A percentile compares a stretch with the other conserved stretches of the same genome.
Conservation (phyloP, 92 coral and sea anemone genomes). For the Nematostella vectensis region DNA sequence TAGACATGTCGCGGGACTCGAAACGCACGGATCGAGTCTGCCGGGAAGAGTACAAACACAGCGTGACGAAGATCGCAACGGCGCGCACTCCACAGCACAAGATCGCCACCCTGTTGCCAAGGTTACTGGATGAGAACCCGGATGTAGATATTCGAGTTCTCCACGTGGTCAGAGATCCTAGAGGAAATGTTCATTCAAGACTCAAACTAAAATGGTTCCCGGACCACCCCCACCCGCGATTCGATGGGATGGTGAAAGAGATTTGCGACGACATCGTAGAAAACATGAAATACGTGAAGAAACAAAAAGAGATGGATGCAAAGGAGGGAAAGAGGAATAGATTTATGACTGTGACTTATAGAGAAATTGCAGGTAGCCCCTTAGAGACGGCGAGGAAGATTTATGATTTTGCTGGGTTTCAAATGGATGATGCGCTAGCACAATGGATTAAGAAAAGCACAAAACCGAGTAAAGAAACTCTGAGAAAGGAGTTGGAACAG, state of each 20-base stretch:
- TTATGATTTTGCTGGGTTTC: slow-evolving; percentile 35
- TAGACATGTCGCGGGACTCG: slow-evolving; percentile 6
- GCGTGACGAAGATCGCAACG: slow-evolving; percentile 39
- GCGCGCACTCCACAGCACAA: slow-evolving; percentile 17
- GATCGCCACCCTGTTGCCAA: slow-evolving; percentile 22
- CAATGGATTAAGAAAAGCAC: slow-evolving; percentile 30
- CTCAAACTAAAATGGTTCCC: slow-evolving; percentile 20
- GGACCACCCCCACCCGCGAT: slow-evolving; percentile 24
- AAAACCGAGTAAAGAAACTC: slow-evolving; percentile 13
- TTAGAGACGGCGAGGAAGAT: slow-evolving; percentile 25
- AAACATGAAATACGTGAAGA: slow-evolving; percentile 13
- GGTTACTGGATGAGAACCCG: slow-evolving; percentile 34
- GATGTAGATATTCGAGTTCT: slow-evolving; percentile 12
- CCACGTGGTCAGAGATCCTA: slow-evolving; percentile 41
- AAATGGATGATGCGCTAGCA: slow-evolving; percentile 8
- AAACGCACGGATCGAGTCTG: slow-evolving; percentile 27
- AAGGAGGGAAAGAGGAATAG: background rate
- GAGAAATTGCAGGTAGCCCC: slow-evolving; percentile 33
- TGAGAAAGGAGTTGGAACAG: slow-evolving; percentile 2
- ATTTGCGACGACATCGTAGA: slow-evolving; percentile 8
- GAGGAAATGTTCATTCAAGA: slow-evolving; percentile 36
- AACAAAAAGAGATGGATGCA: background rate
- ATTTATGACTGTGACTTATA: slow-evolving; percentile 28
- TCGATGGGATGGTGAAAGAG: background rate
- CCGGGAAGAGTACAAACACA: slow-evolving; percentile 19